A percentile compares a stretch with the other conserved stretches of the same genome.
Evolutionary conservation across 2,888 invertebrate species (phyloP).

Genomic region (Sesia apiformis): DNA sequence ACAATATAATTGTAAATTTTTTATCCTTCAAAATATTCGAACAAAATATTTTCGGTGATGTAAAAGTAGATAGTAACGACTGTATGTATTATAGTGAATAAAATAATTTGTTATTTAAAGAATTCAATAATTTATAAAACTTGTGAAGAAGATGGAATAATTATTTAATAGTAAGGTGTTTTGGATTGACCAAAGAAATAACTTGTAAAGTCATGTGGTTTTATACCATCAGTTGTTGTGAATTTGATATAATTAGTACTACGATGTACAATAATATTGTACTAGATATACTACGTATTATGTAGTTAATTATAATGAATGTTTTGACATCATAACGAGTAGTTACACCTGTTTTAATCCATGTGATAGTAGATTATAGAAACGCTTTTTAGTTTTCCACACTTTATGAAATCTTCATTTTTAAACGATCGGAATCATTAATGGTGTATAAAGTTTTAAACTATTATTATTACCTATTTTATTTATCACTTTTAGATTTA

Average conservation of each 20-base stretch:
- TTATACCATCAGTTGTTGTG: conserved; percentile 28
- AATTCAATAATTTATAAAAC: conserved; percentile 1
- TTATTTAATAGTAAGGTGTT: conserved; percentile 9
- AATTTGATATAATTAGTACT: conserved; percentile 32
- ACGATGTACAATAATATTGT: not conserved
- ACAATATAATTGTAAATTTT: conserved; percentile 4
- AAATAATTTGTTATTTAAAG: conserved; percentile 12
- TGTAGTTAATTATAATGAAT: conserved; percentile 13
- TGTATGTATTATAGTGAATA: conserved; percentile 10
- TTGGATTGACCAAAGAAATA: conserved; percentile 62
- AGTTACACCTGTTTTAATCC: conserved; percentile 63
- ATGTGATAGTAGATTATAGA: conserved; percentile 65
- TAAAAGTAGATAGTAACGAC: conserved; percentile 1
- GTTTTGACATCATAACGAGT: conserved; percentile 19
- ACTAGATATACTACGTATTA: not conserved
- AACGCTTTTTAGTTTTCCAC: conserved; percentile 4
- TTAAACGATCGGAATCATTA: no score
- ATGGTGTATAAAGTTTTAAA: no score
- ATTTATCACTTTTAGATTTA: not conserved
- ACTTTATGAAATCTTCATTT: not conserved
- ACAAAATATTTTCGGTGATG: not conserved
- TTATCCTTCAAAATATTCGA: conserved; percentile 5
- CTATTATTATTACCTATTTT: no score
- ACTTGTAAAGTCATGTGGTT: conserved; percentile 24
- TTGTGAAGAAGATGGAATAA: conserved; percentile 1